Evolutionary conservation across 1,140 invertebrate genomes (phyloP).

Genomic region (Pararge aegeria): DNA sequence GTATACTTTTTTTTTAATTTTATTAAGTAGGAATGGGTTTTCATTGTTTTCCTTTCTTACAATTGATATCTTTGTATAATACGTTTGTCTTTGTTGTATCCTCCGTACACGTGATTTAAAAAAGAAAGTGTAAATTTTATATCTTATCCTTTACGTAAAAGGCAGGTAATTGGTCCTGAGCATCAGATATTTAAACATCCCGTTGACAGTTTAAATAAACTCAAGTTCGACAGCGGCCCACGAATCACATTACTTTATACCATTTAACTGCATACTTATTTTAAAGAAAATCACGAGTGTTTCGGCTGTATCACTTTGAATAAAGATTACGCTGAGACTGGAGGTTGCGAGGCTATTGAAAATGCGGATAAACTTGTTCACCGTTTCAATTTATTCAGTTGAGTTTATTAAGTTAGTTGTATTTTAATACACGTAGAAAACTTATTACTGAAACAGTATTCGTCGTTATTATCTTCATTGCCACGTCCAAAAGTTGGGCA

Average conservation of each 20-base stretch:
- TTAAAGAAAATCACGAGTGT: conserved; percentile 43
- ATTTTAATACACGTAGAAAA: no score
- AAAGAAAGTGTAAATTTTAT: conserved; percentile 25
- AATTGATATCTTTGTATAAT: background rate
- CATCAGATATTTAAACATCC: conserved; percentile 52
- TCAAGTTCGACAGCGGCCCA: conserved; percentile 54
- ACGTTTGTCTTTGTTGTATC: background rate
- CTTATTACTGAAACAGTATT: no score
- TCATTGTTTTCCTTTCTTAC: background rate
- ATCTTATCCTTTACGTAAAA: conserved; percentile 39
- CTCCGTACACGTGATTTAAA: background rate
- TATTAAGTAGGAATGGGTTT: background rate
- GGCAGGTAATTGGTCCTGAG: conserved; percentile 41
- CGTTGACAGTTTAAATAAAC: conserved; percentile 56
- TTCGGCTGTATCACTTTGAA: conserved; percentile 36
- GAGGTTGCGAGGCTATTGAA: conserved; percentile 22
- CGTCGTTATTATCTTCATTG: no score
- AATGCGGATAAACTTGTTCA: conserved; percentile 28
- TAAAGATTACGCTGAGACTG: conserved; percentile 32
- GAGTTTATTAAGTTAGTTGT: background rate
- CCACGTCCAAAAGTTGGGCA: no score
- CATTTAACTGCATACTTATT: conserved; percentile 51
- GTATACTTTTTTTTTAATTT: no score
- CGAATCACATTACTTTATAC: conserved; percentile 58
- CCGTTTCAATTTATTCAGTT: background rate